Percentiles rank a stretch among this genome's conserved stretches.
These are phyloP conservation scores for Hyperoodon ampullatus DNA, from an alignment of 2,113 vertebrate genomes.

Conservation along the genomic window DNA sequence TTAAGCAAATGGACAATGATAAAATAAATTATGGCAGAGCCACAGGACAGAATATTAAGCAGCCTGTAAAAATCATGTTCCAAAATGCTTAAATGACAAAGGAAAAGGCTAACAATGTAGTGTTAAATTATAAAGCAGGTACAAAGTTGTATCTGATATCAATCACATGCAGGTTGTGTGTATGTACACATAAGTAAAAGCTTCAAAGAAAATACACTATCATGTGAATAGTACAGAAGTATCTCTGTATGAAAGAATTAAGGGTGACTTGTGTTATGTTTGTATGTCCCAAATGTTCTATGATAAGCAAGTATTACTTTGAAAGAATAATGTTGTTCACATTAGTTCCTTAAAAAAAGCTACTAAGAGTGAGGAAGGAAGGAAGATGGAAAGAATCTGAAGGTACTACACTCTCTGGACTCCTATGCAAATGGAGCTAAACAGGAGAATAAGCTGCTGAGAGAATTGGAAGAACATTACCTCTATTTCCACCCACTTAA, in stretches of 20 bases:
- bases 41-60: not conserved
- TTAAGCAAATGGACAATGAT: not conserved
- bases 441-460: not conserved
- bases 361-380: not conserved
- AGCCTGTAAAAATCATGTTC: not conserved
- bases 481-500: not conserved
- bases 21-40: not conserved
- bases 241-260: not conserved
- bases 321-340: not conserved
- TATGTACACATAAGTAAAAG: not conserved
- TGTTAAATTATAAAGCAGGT: constrained; percentile 2
- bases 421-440: not conserved
- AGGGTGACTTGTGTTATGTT: not conserved
- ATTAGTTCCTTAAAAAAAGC: not conserved
- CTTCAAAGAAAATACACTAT: not conserved
- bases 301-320: not conserved
- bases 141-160: not conserved
- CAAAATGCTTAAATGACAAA: constrained; percentile 13
- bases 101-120: not conserved
- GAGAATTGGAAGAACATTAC: not conserved
- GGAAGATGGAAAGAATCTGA: not conserved
- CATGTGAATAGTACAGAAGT: not conserved
- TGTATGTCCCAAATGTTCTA: not conserved
- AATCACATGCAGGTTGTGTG: not conserved
- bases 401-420: not conserved